These are phyloP conservation scores for Molossus molossus DNA, from an alignment of 2,797 vertebrate genomes.

Conservation along the genomic window DNA sequence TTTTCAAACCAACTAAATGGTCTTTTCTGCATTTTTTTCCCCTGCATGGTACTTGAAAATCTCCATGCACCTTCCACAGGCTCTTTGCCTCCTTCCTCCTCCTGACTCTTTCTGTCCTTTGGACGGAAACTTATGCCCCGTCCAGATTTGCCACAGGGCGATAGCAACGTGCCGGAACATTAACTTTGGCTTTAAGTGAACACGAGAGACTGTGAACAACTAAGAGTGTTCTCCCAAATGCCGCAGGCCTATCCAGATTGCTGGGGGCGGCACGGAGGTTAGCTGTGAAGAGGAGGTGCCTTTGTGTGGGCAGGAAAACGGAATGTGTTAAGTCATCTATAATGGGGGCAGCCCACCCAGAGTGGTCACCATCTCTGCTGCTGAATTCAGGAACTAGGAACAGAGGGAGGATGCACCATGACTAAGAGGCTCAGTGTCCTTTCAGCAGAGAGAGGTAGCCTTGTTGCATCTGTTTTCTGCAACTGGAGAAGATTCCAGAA, in stretches of 20 bases:
- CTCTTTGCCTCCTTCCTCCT: background rate
- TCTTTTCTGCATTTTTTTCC: background rate
- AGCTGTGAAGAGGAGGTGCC: slow-evolving; percentile 80
- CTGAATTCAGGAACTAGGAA: slow-evolving; percentile 49
- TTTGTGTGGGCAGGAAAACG: slow-evolving; percentile 53
- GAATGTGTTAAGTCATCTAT: slow-evolving; percentile 80
- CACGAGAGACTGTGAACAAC: slow-evolving; percentile 46
- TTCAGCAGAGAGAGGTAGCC: background rate
- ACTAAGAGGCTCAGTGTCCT: background rate
- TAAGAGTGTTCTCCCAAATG: slow-evolving; percentile 57
- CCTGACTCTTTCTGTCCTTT: background rate
- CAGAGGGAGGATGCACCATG: background rate
- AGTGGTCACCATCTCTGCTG: slow-evolving; percentile 21
- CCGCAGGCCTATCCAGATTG: slow-evolving; percentile 80
- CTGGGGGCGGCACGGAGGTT: slow-evolving; percentile 82
- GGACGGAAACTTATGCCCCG: background rate
- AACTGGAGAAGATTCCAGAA: slow-evolving; percentile 7
- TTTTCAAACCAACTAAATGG: background rate
- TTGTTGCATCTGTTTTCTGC: background rate
- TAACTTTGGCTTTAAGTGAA: slow-evolving; percentile 58
- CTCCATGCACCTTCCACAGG: background rate
- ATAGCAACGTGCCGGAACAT: background rate
- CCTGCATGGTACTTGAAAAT: background rate
- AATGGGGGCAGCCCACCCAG: slow-evolving; percentile 80
- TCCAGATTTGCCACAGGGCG: background rate